phyloP scores from a whole-genome alignment of 2,888 invertebrate species.

The Yponomeuta sedellus region DNA sequence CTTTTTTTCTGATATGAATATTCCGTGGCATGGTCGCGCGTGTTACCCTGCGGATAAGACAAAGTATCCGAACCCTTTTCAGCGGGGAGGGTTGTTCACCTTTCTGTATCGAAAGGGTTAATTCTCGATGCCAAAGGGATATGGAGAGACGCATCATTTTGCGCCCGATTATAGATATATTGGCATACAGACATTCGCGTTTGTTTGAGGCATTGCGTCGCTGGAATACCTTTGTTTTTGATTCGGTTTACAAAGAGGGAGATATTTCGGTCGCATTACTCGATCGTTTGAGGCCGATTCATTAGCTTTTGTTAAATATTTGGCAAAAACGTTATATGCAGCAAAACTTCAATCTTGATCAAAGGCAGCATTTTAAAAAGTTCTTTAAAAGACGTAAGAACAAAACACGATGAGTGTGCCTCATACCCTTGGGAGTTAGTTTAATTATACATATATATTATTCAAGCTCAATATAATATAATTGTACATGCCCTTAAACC shows the following conservation, averaged over 20 bases:
- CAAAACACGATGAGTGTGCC: not conserved
- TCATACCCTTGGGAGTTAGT: slow-evolving; percentile 34
- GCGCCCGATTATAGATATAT: slow-evolving; percentile 45
- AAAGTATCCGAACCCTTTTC: slow-evolving; percentile 43
- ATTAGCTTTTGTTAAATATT: slow-evolving; percentile 8
- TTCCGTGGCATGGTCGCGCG: slow-evolving; percentile 52
- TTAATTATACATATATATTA: slow-evolving; percentile 56
- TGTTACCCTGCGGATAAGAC: slow-evolving; percentile 49
- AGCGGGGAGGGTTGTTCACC: slow-evolving; percentile 67
- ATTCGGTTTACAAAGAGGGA: slow-evolving; percentile 45
- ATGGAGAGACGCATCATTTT: slow-evolving; percentile 37
- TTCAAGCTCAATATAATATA: slow-evolving; percentile 36
- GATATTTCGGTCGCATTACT: slow-evolving; percentile 41
- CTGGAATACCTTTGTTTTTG: slow-evolving; percentile 50
- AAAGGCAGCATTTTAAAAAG: not conserved
- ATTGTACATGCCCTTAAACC: slow-evolving; percentile 44
- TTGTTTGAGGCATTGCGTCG: slow-evolving; percentile 56
- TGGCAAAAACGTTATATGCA: not conserved
- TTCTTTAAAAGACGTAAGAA: not conserved
- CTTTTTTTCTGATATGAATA: slow-evolving; percentile 54
- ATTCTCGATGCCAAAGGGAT: slow-evolving; percentile 61
- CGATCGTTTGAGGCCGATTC: slow-evolving; percentile 28
- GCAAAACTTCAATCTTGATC: not conserved
- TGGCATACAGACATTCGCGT: slow-evolving; percentile 30
- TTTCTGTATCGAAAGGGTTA: slow-evolving; percentile 64